Percentiles rank a stretch among this genome's conserved stretches.
phyloP scores from a whole-genome alignment of 2,113 vertebrate species.

The Passer domesticus region DNA sequence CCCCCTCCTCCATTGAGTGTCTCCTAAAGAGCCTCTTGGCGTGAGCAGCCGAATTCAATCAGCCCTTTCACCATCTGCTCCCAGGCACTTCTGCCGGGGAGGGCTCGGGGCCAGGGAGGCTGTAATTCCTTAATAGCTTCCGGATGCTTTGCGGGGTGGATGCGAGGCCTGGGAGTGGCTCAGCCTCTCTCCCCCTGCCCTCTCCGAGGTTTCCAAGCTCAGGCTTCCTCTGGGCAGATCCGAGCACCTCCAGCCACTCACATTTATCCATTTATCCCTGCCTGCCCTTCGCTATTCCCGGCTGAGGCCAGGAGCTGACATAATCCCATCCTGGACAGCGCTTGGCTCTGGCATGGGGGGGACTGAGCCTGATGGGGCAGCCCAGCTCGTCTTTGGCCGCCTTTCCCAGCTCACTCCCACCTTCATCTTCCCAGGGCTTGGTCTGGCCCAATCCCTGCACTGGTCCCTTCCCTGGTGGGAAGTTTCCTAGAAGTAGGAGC shows the following conservation, averaged over 20 bases:
- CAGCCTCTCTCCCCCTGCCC: not conserved
- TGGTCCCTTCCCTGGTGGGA: not conserved
- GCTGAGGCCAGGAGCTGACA: constrained; percentile 29
- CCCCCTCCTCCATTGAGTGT: constrained; percentile 19
- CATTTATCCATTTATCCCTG: not conserved
- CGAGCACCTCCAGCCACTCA: not conserved
- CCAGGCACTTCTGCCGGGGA: constrained; percentile 44
- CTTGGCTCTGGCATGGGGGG: not conserved
- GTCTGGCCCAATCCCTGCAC: not conserved
- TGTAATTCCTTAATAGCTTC: constrained; percentile 75
- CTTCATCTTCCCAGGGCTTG: constrained; percentile 16
- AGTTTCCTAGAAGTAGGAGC: constrained; percentile 26
- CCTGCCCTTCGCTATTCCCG: not conserved
- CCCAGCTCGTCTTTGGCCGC: not conserved
- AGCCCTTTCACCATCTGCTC: constrained; percentile 62
- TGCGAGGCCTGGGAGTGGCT: not conserved
- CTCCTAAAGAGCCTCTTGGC: constrained; percentile 26
- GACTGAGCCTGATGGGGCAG: constrained; percentile 16
- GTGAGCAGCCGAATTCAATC: constrained; percentile 61
- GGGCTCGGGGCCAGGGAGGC: constrained; percentile 60
- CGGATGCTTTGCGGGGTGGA: constrained; percentile 50
- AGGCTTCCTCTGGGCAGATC: not conserved
- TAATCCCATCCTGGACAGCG: not conserved
- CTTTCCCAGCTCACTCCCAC: constrained; percentile 28
- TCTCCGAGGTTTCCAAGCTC: not conserved